These are phyloP conservation scores for Clangula hyemalis DNA, from an alignment of 2,797 vertebrate species.

Conservation along the genomic window DNA sequence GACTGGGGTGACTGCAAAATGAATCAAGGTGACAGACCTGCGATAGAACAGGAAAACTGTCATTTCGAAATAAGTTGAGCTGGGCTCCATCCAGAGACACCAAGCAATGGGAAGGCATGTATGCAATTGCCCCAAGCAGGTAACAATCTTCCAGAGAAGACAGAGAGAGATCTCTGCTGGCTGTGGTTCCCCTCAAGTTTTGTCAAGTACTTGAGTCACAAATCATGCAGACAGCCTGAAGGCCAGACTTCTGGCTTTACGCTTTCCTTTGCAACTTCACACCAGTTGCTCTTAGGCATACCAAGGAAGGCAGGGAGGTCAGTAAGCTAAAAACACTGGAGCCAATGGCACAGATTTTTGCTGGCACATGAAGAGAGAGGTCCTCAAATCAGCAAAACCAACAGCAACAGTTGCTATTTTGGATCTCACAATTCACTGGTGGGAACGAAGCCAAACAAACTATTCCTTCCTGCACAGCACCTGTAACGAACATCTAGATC, in stretches of 20 bases:
- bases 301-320: neutral
- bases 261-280: neutral
- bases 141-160: neutral
- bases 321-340: neutral
- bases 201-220: neutral
- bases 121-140: neutral
- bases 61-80: neutral
- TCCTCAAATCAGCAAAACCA: neutral
- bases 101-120: neutral
- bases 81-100: neutral
- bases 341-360: neutral
- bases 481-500: slow-evolving; percentile 28
- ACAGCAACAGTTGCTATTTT: slow-evolving; percentile 11
- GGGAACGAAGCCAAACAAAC: slow-evolving; percentile 23
- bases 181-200: neutral
- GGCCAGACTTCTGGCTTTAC: neutral
- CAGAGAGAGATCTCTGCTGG: neutral
- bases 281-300: neutral
- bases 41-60: neutral
- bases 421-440: neutral
- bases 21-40: slow-evolving; percentile 16
- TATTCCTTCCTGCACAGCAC: slow-evolving; percentile 19
- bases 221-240: neutral
- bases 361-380: neutral
- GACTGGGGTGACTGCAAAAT: neutral